Evolutionary conservation across 2,888 invertebrate species (phyloP), one percentile per base, ranked within the genome.

Genomic region (Acanthosoma haemorrhoidale): DNA sequence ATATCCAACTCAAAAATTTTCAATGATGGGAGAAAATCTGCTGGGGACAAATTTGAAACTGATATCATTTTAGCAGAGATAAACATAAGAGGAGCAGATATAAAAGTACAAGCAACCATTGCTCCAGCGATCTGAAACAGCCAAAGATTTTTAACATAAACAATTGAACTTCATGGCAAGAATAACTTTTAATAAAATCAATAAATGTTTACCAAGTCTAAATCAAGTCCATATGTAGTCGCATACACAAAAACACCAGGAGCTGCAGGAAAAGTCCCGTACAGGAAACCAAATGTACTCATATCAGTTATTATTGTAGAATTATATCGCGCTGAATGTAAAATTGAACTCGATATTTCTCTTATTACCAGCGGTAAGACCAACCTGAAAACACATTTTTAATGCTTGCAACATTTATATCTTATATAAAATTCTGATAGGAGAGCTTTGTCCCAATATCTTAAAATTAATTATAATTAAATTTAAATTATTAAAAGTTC

Each of bases 161-260:
- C 21, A 32, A 36, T 9, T 36, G 36, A n/a, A n/a, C n/a, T n/a
- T n/a, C n/a, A n/a, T n/a, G n/a, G n/a, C n/a, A n/a, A n/a, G n/a
- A n/a, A n/a, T n/a, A n/a, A n/a, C n/a, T n/a, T 11, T 15, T 8
- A 15, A 51, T 13, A 15, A 25, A 15, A 11, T 25, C 13, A 16
- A 58, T 29, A 31, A 58, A 58, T 31, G 64, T 83, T 82, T 79
- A 94, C 93, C 84, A 95, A 82, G 81, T 95, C 94, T 70, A 91
- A 86, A 79, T 93, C 94, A 67, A 94, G 80, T 75, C 88, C 87
- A 79, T 95, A 96, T 74, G 93, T 88, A 43, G 91, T 87, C 1
- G 96, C 93, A 80, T 95, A 94, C 3, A 97, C 94, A 79, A 96
- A 96, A 0, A 95, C 92, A n/a, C 94, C 94, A 0, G 96, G 96